phyloP scores from a whole-genome alignment of 2,888 invertebrate species.

The Lysandra bellargus region DNA sequence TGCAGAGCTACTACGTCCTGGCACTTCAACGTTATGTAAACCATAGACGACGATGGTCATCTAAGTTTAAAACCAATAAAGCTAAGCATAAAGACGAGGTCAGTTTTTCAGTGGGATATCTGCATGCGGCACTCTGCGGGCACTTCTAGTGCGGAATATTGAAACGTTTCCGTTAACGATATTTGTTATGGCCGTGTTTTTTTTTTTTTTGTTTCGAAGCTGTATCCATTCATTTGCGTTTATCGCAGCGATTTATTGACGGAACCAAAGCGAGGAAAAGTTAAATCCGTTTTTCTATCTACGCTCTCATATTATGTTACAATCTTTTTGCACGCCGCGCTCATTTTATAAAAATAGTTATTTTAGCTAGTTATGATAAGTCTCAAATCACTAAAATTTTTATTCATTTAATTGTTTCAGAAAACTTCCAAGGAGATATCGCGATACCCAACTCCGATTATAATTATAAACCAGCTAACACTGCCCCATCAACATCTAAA shows the following conservation, averaged over 20 bases:
- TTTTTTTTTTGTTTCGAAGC: neutral
- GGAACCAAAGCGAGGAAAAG: neutral
- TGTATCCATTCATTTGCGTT: slow-evolving; percentile 7
- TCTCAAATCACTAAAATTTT: neutral
- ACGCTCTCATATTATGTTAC: neutral
- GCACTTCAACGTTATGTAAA: neutral
- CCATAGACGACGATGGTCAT: neutral
- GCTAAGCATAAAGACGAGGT: slow-evolving; percentile 24
- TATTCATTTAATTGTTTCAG: slow-evolving; percentile 74
- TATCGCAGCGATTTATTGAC: neutral
- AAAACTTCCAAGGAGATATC: slow-evolving; percentile 91
- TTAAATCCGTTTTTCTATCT: neutral
- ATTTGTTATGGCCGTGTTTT: slow-evolving; percentile 13
- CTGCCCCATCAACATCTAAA: slow-evolving; percentile 68
- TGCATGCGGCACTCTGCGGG: slow-evolving; percentile 12
- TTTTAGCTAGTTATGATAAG: neutral
- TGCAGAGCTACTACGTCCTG: neutral
- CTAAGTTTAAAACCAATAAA: slow-evolving; percentile 16
- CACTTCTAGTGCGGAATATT: slow-evolving; percentile 23
- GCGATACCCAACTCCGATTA: slow-evolving; percentile 84
- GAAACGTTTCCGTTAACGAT: slow-evolving; percentile 22
- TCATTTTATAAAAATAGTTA: neutral
- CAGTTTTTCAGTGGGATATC: slow-evolving; percentile 24
- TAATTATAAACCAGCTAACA: slow-evolving; percentile 54
- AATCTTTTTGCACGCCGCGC: neutral